Evolutionary conservation across 2,113 vertebrate genomes (phyloP), one percentile per base, ranked within the genome.

Genomic region (Sturnus vulgaris): DNA sequence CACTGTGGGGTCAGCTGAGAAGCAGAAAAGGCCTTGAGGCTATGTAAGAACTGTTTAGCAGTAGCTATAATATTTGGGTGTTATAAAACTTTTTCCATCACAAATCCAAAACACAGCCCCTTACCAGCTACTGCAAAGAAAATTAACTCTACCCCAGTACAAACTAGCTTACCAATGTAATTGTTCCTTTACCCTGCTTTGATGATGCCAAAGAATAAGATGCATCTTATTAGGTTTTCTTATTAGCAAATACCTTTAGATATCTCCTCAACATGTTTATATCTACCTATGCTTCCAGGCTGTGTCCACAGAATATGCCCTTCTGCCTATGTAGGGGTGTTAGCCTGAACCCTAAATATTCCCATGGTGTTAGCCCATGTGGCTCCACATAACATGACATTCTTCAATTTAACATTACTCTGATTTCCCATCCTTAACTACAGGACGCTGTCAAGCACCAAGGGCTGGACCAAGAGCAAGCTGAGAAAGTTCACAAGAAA

Each of bases 81-180:
- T 46, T 86, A 11, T 8, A 60, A 37, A 27, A 60, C 8, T 69
- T 33, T 33, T 61, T 46, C 19, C 47, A 61, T 69, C 55, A 46
- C 55, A 46, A 78, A 52, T 46, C 33, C 28, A n/a, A 69, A 78
- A 7, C 47, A 60, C 28, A 52, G 39, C 46, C 19, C 39, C 8
- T 39, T 78, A 53, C 28, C 55, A 78, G 64, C 39, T n/a, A 30
- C 64, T 46, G 12, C 16, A 47, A 53, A 69, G 28, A 78, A 53
- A 69, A 69, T 39, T 20, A 60, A 12, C 9, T 30, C 27, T 28
- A 53, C n/a, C 19, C 22, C 55, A 61, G 28, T 39, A 33, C 39
- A 39, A 61, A 47, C 3, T 12, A 40, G 7, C n/a, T 30, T 24
- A 40, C 10, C 15, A 44, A 5, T 0, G 0, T 12, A 49, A 60